A percentile compares a stretch with the other conserved stretches of the same genome.
phyloP scores from a whole-genome alignment of 2,888 invertebrate species.

The Agrotis segetum region DNA sequence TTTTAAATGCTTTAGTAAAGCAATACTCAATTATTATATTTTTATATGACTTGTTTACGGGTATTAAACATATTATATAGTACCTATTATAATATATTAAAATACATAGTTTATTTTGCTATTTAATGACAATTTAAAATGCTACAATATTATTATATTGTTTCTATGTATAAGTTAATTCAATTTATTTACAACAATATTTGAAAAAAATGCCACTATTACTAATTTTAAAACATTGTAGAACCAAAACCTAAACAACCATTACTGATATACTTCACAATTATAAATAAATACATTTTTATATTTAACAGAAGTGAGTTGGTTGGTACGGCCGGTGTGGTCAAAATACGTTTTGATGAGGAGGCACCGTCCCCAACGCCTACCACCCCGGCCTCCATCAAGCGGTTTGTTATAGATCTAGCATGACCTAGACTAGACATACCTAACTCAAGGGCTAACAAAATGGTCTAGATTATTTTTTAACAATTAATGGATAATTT shows the following conservation, averaged over 20 bases:
- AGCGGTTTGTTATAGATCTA: constrained; percentile 87
- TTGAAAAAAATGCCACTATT: constrained; percentile 17
- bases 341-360: constrained; percentile 90
- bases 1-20: too few relatives aligned
- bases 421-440: constrained; percentile 84
- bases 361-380: constrained; percentile 88
- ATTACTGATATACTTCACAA: constrained; percentile 19
- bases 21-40: background rate
- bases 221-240: constrained; percentile 14
- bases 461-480: constrained; percentile 57
- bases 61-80: background rate
- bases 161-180: background rate
- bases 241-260: constrained; percentile 15
- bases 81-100: too few relatives aligned
- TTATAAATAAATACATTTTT: constrained; percentile 66
- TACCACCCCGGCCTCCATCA: constrained; percentile 89
- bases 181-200: constrained; percentile 20
- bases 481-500: constrained; percentile 49
- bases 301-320: constrained; percentile 91
- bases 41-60: background rate
- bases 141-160: background rate
- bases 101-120: background rate
- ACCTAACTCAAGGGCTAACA: constrained; percentile 85
- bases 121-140: background rate
- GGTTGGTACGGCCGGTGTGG: constrained; percentile 91